A percentile compares a stretch with the other conserved stretches of the same genome.
Evolutionary conservation across 2,888 invertebrate species (phyloP).

Genomic region (Tiphia femorata): DNA sequence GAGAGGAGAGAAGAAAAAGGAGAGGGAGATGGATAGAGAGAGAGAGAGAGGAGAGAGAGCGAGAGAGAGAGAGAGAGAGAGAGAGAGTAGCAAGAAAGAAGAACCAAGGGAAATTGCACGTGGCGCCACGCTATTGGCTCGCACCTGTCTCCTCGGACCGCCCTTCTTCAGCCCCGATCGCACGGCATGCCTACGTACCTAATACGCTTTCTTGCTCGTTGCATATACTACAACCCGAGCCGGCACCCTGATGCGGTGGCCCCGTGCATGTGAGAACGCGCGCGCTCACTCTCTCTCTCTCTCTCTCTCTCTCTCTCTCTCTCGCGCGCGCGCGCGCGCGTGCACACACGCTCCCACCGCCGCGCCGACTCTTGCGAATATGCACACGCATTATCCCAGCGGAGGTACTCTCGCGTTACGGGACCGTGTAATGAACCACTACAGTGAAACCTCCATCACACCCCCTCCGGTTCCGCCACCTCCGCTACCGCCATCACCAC

Average conservation of each 20-base stretch:
- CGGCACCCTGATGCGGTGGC: no score
- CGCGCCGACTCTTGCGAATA: no score
- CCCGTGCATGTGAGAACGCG: neutral
- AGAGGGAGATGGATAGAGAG: constrained; percentile 22
- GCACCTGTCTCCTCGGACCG: constrained; percentile 65
- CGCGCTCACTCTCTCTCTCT: neutral
- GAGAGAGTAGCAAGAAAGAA: constrained; percentile 7
- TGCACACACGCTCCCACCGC: constrained; percentile 31
- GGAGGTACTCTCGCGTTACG: constrained; percentile 41
- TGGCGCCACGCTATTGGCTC: constrained; percentile 63
- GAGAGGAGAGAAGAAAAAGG: constrained; percentile 15
- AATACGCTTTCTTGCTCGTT: constrained; percentile 51
- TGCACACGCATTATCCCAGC: constrained; percentile 19
- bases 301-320: no score
- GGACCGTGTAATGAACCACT: constrained; percentile 49
- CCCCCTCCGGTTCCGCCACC: constrained; percentile 1
- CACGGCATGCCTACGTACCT: constrained; percentile 47
- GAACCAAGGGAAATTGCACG: constrained; percentile 59
- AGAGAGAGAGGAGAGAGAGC: constrained; percentile 34
- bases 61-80: constrained; percentile 23
- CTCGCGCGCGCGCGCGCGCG: constrained; percentile 37
- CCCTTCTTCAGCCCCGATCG: constrained; percentile 59
- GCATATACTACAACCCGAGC: no score
- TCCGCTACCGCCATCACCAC: neutral
- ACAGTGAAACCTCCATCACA: constrained; percentile 19